phyloP scores from a whole-genome alignment of 2,113 vertebrate species.

The Damaliscus lunatus region DNA sequence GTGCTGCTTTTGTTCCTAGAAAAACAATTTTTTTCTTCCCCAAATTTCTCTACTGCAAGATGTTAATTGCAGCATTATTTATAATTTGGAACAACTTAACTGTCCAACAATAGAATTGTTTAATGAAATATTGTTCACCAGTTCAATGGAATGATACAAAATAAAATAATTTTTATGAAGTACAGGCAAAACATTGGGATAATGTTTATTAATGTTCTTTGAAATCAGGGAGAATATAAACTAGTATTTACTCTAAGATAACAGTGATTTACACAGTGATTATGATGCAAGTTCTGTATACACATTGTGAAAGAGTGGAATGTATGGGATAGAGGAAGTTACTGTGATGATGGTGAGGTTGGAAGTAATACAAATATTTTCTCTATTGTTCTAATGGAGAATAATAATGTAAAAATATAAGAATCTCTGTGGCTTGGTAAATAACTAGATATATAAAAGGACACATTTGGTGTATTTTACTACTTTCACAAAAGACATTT shows the following conservation, averaged over 20 bases:
- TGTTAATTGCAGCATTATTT: conserved; percentile 29
- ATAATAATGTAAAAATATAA: background rate
- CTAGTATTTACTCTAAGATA: background rate
- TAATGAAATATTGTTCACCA: background rate
- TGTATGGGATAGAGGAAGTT: background rate
- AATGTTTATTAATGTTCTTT: background rate
- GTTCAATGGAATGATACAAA: background rate
- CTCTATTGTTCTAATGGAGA: background rate
- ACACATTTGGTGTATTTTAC: background rate
- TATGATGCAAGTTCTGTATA: background rate
- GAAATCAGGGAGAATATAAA: background rate
- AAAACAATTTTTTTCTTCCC: background rate
- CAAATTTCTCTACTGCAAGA: background rate
- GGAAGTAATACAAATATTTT: background rate
- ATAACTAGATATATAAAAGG: background rate
- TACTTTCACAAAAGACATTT: background rate
- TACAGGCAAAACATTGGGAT: background rate
- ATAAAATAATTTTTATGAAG: background rate
- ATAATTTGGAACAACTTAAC: background rate
- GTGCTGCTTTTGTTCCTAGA: background rate
- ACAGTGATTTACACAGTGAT: background rate
- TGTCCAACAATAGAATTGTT: background rate
- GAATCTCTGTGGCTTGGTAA: background rate
- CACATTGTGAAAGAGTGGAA: background rate
- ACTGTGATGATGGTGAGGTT: background rate